Evolutionary conservation across 1,140 invertebrate species (phyloP).

Genomic region (Tyrophagus putrescentiae): DNA sequence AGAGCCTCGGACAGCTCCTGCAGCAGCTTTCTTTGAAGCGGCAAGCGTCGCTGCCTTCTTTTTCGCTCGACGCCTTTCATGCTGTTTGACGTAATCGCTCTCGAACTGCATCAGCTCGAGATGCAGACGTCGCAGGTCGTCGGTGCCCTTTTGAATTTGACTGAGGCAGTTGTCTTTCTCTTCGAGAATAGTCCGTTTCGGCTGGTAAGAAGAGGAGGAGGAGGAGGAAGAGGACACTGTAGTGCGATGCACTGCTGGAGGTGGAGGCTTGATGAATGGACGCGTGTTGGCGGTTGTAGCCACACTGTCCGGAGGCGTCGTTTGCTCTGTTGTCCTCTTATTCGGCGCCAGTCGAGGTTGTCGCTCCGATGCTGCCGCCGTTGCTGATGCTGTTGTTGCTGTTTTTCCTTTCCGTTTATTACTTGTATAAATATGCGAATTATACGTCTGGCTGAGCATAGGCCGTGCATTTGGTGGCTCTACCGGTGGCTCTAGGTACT

Average conservation of each 20-base stretch:
- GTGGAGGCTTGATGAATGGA: background rate
- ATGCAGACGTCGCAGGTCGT: background rate
- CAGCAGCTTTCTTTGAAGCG: no score
- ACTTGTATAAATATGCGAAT: background rate
- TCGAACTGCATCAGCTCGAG: background rate
- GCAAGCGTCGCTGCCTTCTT: no score
- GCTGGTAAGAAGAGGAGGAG: no score
- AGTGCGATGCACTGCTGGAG: background rate
- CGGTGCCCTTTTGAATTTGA: background rate
- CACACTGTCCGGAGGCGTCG: no score
- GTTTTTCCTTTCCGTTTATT: no score
- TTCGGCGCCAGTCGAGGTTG: background rate
- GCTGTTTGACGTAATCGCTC: background rate
- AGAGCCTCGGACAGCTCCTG: no score
- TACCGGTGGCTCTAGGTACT: background rate
- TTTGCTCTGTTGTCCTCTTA: background rate
- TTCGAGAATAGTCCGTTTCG: background rate
- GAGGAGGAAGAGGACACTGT: no score
- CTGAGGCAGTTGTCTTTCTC: background rate
- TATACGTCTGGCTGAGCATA: background rate
- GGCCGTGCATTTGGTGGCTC: background rate
- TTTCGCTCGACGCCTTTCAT: background rate
- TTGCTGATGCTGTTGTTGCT: no score
- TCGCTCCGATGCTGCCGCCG: no score
- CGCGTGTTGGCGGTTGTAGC: background rate